phyloP scores from a whole-genome alignment of 2,888 invertebrate genomes.

The Synergus umbraculus region DNA sequence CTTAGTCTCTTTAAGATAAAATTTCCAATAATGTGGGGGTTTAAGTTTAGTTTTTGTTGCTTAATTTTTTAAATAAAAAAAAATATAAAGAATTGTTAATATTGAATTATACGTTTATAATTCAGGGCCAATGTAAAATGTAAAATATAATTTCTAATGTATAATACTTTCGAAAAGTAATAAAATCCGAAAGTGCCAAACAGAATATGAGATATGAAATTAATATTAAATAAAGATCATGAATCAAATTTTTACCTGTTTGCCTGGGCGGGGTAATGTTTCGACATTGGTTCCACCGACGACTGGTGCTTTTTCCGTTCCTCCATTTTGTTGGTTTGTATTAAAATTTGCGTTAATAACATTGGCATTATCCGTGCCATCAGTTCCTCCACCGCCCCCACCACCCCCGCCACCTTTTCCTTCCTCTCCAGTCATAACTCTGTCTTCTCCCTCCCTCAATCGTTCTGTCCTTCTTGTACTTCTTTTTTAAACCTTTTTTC shows the following conservation, averaged over 20 bases:
- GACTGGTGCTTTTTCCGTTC: conserved; percentile 79
- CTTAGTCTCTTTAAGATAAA: background rate
- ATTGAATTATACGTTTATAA: too few species aligned
- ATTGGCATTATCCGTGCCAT: conserved; percentile 68
- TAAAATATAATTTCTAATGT: background rate
- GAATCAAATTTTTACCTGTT: conserved; percentile 78
- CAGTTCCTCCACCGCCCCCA: conserved; percentile 61
- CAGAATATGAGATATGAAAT: background rate
- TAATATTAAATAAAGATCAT: background rate
- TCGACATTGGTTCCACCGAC: conserved; percentile 82
- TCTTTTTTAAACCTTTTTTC: conserved; percentile 25
- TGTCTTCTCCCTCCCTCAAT: conserved; percentile 49
- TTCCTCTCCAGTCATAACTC: conserved; percentile 75
- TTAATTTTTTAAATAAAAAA: too few species aligned
- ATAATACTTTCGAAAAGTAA: background rate
- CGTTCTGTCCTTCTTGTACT: conserved; percentile 36
- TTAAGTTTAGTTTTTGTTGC: too few species aligned
- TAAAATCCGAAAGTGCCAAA: conserved; percentile 4
- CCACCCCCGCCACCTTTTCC: conserved; percentile 68
- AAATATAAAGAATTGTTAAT: too few species aligned
- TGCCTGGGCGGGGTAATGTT: conserved; percentile 80
- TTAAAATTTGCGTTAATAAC: conserved; percentile 65
- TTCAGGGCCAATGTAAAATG: too few species aligned
- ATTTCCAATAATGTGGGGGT: background rate
- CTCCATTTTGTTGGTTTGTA: conserved; percentile 78